Conservation (phyloP, 2,797 vertebrate genomes). For the Enteromius radiatus region DNA sequence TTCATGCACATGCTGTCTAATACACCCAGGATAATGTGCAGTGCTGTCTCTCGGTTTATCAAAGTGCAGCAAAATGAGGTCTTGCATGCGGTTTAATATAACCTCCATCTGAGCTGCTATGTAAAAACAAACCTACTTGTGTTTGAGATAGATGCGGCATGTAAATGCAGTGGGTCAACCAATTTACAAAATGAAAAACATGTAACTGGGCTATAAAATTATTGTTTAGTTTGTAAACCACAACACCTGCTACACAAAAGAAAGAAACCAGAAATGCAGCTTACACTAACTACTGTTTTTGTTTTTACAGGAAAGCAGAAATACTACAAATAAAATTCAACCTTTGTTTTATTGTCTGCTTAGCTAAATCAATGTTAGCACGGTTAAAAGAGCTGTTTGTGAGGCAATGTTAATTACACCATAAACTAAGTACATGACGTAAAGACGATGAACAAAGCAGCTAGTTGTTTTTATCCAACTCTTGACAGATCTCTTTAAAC, state of each 20-base stretch:
- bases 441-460: constrained; percentile 37
- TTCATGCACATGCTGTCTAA: background rate
- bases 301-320: background rate
- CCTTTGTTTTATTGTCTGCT: background rate
- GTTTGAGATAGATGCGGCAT: background rate
- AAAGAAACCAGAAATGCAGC: background rate
- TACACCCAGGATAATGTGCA: background rate
- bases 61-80: background rate
- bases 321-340: background rate
- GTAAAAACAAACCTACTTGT: background rate
- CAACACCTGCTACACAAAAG: background rate
- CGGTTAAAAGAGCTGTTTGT: background rate
- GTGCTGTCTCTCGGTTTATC: background rate
- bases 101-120: background rate
- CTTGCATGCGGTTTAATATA: background rate
- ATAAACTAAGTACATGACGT: background rate
- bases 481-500: background rate
- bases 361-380: background rate
- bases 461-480: constrained; percentile 27
- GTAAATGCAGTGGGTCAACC: background rate
- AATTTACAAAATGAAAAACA: background rate
- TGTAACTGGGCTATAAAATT: background rate
- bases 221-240: background rate
- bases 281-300: background rate
- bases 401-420: background rate